Percentiles rank a stretch among this genome's conserved stretches.
Evolutionary conservation across 30 jellyfish, hydroid and myxozoan species (phyloP).

Genomic region (Pseudorhiza aurosa): DNA sequence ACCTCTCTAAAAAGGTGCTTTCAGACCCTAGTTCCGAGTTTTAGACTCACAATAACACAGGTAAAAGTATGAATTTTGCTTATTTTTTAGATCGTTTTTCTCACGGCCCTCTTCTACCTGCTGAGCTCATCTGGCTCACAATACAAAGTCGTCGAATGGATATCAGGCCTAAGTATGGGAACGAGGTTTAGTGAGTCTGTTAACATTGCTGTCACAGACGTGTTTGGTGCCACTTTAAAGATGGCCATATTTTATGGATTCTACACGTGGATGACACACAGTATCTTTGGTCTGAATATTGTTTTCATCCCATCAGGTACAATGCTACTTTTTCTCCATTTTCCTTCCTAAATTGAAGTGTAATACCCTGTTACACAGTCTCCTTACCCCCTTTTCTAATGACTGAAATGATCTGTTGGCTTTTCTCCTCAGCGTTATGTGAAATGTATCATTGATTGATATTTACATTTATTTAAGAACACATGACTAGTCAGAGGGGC

Average conservation of each 20-base stretch:
- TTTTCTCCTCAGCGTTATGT: no score
- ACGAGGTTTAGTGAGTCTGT: constrained; percentile 94
- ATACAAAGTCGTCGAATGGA: constrained; percentile 88
- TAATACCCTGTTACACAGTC: no score
- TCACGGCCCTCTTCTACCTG: constrained; percentile 83
- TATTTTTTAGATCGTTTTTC: constrained; percentile 61
- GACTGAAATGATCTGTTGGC: no score
- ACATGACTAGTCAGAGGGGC: no score
- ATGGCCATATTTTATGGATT: constrained; percentile 95
- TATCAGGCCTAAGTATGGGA: constrained; percentile 93
- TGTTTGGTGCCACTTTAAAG: constrained; percentile 95
- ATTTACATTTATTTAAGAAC: no score
- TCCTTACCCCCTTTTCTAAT: no score
- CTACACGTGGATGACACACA: constrained; percentile 95
- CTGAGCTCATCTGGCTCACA: constrained; percentile 87
- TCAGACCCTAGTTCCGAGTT: no score
- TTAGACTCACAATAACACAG: no score
- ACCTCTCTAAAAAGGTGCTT: no score
- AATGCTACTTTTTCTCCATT: background rate
- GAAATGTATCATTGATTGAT: no score
- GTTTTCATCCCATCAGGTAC: constrained; percentile 96
- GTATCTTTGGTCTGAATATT: constrained; percentile 78
- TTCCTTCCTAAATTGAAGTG: no score
- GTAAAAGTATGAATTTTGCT: no score
- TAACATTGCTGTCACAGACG: constrained; percentile 84